Percentiles rank a stretch among this genome's conserved stretches.
These are phyloP conservation scores for Gnathonemus longibarbis DNA, from an alignment of 2,113 vertebrate species.

Conservation along the genomic window DNA sequence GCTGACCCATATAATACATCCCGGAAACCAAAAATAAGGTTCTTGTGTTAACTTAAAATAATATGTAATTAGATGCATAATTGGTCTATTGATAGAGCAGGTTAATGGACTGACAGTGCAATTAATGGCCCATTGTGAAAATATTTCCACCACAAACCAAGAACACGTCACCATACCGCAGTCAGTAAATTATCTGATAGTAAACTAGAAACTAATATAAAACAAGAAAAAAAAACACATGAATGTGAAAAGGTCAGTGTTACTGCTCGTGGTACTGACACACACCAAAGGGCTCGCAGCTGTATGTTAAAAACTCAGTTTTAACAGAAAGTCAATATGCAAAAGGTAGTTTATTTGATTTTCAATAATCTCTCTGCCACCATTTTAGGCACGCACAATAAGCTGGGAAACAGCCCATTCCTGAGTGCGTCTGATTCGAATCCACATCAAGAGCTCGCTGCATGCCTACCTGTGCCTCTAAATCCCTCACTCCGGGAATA, in stretches of 20 bases:
- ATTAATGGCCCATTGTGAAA: not conserved
- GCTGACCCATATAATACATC: not conserved
- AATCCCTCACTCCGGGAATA: not conserved
- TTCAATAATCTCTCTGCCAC: not conserved
- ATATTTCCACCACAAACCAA: not conserved
- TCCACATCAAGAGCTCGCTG: not conserved
- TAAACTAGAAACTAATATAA: not conserved
- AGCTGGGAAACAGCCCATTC: not conserved
- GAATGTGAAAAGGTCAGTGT: not conserved
- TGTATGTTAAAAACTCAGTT: not conserved
- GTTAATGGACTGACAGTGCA: not conserved
- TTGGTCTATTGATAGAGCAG: not conserved
- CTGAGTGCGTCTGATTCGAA: not conserved
- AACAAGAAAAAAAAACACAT: not conserved
- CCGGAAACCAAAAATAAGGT: not conserved
- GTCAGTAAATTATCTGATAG: not conserved
- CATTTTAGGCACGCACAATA: not conserved
- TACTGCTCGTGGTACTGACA: not conserved
- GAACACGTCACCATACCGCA: not conserved
- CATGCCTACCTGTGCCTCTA: not conserved
- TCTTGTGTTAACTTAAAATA: not conserved
- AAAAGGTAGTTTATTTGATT: not conserved
- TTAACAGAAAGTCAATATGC: not conserved
- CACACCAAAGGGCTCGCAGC: not conserved
- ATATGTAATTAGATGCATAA: not conserved